Evolutionary conservation across 2,888 invertebrate genomes (phyloP), one percentile per base, ranked within the genome.

Genomic region (Mythimna pallens): DNA sequence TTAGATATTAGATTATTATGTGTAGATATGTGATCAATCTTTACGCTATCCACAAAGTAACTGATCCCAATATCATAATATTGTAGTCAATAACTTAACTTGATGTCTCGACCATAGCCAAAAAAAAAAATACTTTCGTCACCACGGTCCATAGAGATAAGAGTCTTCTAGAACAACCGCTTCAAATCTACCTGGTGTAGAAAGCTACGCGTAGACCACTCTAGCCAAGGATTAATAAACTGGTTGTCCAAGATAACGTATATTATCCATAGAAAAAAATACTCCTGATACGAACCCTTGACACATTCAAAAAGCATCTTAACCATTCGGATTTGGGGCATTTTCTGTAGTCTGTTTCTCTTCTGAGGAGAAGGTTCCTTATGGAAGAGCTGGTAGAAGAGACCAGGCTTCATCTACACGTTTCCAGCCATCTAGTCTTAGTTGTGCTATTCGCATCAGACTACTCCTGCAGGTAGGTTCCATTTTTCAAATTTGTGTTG

Each of bases 51-150:
- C n/a, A 30, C 0, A 50, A 59, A 70, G 20, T 17, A 30, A 30
- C 30, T 30, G 30, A 3, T 30, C 30, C 30, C 30, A 30, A 30
- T 30, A 30, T 30, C 30, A 30, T 30, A 30, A 30, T 30, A 30
- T 30, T 30, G 30, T 30, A 30, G 30, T 30, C 30, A 30, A 30
- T 30, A 59, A 58, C 2, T 17, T 14, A 47, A 58, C 36, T 73
- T 55, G 22, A 61, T 40, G 22, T 36, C n/a, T 22, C 36, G 20
- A 64, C 47, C 34, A 55, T 17, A 43, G 43, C 68, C 61, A 30
- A 59, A 34, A 59, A 59, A 30, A 59, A 34, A 59, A 59, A 59
- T 76, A 43, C n/a, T 25, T 43, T 58, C 25, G 4, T 47, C n/a
- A n/a, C 0, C 17, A 43, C 30, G 9, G 7, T 43, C 12, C 22